phyloP scores from a whole-genome alignment of 1,140 invertebrate species.

The Harpegnathos saltator region DNA sequence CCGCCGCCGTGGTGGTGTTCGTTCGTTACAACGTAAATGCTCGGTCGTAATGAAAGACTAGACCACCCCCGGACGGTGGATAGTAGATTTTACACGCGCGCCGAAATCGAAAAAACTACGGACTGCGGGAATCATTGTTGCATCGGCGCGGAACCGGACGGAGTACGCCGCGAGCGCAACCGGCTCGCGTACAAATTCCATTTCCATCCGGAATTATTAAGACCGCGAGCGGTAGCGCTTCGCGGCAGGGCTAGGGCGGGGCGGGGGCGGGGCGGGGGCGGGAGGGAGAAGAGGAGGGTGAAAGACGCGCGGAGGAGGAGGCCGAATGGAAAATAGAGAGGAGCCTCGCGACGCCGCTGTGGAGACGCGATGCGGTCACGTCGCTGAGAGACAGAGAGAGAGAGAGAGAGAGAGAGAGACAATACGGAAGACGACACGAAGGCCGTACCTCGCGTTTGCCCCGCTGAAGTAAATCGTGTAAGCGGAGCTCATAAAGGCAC shows the following conservation, averaged over 20 bases:
- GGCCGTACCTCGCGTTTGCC: conserved; percentile 60
- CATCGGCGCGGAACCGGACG: conserved; percentile 25
- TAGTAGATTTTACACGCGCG: conserved; percentile 55
- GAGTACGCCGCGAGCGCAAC: background rate
- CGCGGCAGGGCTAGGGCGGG: background rate
- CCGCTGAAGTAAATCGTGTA: conserved; percentile 46
- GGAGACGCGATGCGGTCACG: conserved; percentile 4
- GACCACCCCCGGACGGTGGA: conserved; percentile 20
- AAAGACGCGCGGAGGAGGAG: conserved; percentile 25
- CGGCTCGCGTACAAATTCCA: conserved; percentile 33
- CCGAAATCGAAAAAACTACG: conserved; percentile 55
- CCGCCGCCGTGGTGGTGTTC: conserved; percentile 2
- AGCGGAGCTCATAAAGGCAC: conserved; percentile 69
- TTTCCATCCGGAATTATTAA: conserved; percentile 59
- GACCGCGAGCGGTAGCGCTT: conserved; percentile 22
- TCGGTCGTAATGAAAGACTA: conserved; percentile 43
- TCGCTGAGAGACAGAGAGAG: no score
- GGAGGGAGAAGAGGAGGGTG: background rate
- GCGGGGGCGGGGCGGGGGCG: background rate
- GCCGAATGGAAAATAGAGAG: conserved; percentile 59
- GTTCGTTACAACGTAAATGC: conserved; percentile 47
- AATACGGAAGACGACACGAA: conserved; percentile 42
- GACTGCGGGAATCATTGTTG: conserved; percentile 50
- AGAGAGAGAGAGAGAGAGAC: no score
- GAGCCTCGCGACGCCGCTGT: background rate